Evolutionary conservation across 2,113 vertebrate species (phyloP), one percentile per base, ranked within the genome.

Genomic region (Pygoscelis antarcticus): DNA sequence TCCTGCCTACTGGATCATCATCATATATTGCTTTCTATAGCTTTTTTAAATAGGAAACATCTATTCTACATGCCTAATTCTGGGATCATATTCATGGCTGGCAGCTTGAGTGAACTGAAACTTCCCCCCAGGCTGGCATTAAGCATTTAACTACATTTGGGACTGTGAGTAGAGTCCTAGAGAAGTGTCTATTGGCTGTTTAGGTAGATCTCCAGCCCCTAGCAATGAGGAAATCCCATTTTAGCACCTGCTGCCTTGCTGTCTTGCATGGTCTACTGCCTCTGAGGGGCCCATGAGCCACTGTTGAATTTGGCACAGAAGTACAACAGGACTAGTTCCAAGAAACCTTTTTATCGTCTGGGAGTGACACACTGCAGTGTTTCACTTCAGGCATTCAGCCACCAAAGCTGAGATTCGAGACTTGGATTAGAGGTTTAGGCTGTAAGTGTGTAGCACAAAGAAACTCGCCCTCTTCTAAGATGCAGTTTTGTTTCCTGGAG

Each of bases 211-310:
- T 70, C 15, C 10, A 36, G 13, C 7, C 19, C 3, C 4, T 26
- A 60, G 13, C 19, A 82, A 29, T 4, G 11, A n/a, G 16, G 44
- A 87, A 77, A 54, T 6, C 27, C 10, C 10, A 11, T 84, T 89
- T 82, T 71, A 65, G 8, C 30, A 79, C 46, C 21, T 68, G 13
- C 16, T 61, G 14, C 30, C 66, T 68, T 61, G 34, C 38, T 70
- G 25, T 26, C 49, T 51, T 77, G 2, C 15, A 21, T 74, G 13
- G 9, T 30, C 32, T 77, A 57, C 42, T 46, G 42, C 19, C 19
- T 83, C 11, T 22, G 12, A 62, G n/a, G 4, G 6, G 6, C 19
- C 9, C 6, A 2, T 38, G 27, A 42, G 13, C 16, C 1, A 1
- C 14, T 78, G 23, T 30, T 57, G 32, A 47, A 30, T 65, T 77